phyloP scores from a whole-genome alignment of 2,888 invertebrate genomes.

The Ephialtes manifestator region DNA sequence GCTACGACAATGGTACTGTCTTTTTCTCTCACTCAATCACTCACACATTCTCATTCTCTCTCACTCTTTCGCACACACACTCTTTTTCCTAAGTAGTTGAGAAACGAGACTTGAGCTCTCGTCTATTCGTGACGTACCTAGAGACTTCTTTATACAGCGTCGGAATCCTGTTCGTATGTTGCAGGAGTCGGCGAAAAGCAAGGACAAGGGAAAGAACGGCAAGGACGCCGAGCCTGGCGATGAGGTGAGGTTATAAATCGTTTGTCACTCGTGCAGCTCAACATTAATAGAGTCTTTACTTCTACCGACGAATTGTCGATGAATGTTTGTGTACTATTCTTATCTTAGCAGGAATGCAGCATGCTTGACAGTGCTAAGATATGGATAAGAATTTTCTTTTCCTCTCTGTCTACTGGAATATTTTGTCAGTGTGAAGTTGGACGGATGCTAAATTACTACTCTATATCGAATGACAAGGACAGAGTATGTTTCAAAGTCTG shows the following conservation, averaged over 20 bases:
- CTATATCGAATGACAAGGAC: background rate
- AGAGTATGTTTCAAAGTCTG: slow-evolving; percentile 29
- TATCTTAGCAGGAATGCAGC: slow-evolving; percentile 20
- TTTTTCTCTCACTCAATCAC: slow-evolving; percentile 60
- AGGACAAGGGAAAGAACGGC: slow-evolving; percentile 85
- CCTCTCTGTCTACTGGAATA: background rate
- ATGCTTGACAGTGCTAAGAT: background rate
- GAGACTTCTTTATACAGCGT: slow-evolving; percentile 29
- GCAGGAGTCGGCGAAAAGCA: slow-evolving; percentile 84
- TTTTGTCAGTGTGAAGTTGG: background rate
- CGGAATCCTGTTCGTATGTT: slow-evolving; percentile 73
- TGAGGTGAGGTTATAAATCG: slow-evolving; percentile 84
- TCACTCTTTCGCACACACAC: slow-evolving; percentile 57
- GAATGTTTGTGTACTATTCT: background rate
- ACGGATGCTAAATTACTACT: background rate
- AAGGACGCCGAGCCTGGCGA: slow-evolving; percentile 84
- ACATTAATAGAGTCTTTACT: background rate
- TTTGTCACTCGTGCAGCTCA: slow-evolving; percentile 56
- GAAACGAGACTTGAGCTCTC: slow-evolving; percentile 25
- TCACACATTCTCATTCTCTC: slow-evolving; percentile 46
- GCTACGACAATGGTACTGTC: slow-evolving; percentile 77
- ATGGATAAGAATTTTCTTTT: background rate
- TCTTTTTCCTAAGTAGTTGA: background rate
- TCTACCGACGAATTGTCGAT: background rate
- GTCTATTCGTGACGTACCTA: background rate